Evolutionary conservation across 2,888 invertebrate genomes (phyloP).

Genomic region (Trachelus troglodyta): DNA sequence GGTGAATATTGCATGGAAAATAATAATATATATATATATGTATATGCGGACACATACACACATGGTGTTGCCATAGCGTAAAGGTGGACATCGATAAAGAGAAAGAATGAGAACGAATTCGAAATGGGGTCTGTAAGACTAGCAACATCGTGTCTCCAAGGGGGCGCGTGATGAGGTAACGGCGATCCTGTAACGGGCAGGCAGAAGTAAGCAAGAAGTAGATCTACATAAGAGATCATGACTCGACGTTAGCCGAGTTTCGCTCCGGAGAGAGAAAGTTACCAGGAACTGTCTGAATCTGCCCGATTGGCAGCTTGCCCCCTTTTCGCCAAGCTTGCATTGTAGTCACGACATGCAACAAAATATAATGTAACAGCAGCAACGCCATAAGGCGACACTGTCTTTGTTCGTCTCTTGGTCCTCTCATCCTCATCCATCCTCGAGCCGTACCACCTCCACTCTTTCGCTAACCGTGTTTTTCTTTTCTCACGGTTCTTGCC

Average conservation of each 20-base stretch:
- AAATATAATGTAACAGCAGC: constrained; percentile 37
- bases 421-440: neutral
- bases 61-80: neutral
- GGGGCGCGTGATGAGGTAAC: constrained; percentile 6
- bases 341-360: constrained; percentile 51
- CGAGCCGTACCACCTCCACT: neutral
- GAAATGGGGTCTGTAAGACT: neutral
- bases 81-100: neutral
- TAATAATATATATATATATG: neutral
- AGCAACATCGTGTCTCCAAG: neutral
- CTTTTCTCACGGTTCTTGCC: constrained; percentile 18
- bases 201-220: constrained; percentile 9
- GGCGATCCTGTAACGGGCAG: constrained; percentile 2
- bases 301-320: constrained; percentile 47
- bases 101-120: neutral
- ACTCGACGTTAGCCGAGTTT: constrained; percentile 58
- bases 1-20: neutral
- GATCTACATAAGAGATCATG: constrained; percentile 59
- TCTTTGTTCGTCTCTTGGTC: constrained; percentile 27
- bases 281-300: constrained; percentile 53
- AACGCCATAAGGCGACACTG: constrained; percentile 36
- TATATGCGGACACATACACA: no score
- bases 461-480: neutral
- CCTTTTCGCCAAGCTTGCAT: constrained; percentile 43
- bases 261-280: constrained; percentile 54